phyloP scores from a whole-genome alignment of 2,113 vertebrate genomes.

The Phyllostomus discolor region DNA sequence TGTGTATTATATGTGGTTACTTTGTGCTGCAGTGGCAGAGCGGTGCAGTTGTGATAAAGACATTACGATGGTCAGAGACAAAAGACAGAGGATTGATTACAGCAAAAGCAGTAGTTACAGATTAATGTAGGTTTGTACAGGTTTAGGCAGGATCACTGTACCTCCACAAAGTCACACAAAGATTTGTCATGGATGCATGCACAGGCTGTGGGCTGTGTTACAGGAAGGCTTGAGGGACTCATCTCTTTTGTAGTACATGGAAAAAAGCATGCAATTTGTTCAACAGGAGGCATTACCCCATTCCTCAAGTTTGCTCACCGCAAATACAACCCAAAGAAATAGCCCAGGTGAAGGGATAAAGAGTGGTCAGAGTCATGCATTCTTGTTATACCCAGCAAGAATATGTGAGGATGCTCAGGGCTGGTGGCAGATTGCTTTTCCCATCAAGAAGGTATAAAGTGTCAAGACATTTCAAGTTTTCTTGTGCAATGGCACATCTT shows the following conservation, averaged over 20 bases:
- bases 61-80: not conserved
- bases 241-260: not conserved
- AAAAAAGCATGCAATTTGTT: not conserved
- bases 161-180: not conserved
- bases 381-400: not conserved
- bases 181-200: not conserved
- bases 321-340: slow-evolving; percentile 3
- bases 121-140: not conserved
- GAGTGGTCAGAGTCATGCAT: not conserved
- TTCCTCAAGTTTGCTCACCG: not conserved
- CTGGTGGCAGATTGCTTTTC: not conserved
- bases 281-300: slow-evolving; percentile 47
- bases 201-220: not conserved
- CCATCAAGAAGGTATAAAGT: not conserved
- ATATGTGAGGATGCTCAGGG: not conserved
- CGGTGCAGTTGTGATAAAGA: not conserved
- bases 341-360: not conserved
- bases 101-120: slow-evolving; percentile 5
- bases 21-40: not conserved
- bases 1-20: not conserved
- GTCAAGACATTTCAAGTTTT: not conserved
- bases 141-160: not conserved
- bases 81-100: slow-evolving; percentile 36
- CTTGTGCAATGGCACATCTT: not conserved
- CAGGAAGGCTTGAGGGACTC: not conserved